Evolutionary conservation across 2,797 vertebrate species (phyloP), one percentile per base, ranked within the genome.

Genomic region (Scleropages formosus): DNA sequence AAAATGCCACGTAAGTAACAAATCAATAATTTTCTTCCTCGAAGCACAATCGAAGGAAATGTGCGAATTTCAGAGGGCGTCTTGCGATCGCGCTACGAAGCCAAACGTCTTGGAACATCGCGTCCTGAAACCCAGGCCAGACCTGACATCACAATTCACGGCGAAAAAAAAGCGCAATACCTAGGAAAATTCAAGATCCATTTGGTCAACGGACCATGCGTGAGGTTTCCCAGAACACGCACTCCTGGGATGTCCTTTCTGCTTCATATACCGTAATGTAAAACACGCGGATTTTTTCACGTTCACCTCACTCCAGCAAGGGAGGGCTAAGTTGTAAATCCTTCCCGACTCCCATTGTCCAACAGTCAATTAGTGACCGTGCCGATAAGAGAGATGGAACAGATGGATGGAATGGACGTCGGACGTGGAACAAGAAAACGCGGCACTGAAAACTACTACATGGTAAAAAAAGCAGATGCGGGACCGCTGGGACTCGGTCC

Each of bases 401-500:
- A 51, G 26, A 31, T 1, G 46, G 4, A 39, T 24, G 46, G 26
- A 58, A 66, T 58, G 0, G 13, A 10, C 51, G 8, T 24, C 22
- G 22, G 26, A 31, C 59, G 6, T 20, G 27, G 51, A 49, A 10
- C 10, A 16, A 13, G 12, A 61, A 56, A 49, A 39, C 2, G 31
- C 31, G 39, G 31, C 39, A 6, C 31, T 6, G 39, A 56, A 58
- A 59, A 31, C 39, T 49, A 24, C 9, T 61, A 74, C 74, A 60
- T 75, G 53, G 65, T 60, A 65, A 58, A 56, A n/a, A 61, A 49
- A 61, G 3, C 31, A 44, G 51, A 46, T 58, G 31, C 65, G 20
- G 15, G 51, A 65, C 24, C 69, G 49, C 80, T 86, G 39, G 44
- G 44, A 46, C 4, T 1, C 31, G 18, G 44, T 44, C 39, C 39